Evolutionary conservation across 2,113 vertebrate species (phyloP).

Genomic region (Acanthisitta chloris): DNA sequence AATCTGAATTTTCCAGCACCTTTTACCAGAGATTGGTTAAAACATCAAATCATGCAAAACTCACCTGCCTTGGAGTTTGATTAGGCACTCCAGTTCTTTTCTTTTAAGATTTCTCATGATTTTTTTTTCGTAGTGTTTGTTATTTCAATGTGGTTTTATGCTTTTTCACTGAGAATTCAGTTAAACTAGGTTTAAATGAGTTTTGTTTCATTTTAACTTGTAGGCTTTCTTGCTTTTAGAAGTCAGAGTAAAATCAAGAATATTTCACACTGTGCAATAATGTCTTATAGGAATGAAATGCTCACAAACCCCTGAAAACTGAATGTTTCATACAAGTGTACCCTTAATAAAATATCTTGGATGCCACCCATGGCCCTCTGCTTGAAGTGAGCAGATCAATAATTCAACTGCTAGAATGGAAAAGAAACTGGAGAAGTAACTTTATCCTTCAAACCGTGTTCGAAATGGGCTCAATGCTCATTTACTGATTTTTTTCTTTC

Average conservation of each 20-base stretch:
- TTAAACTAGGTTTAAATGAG: not conserved
- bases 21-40: not conserved
- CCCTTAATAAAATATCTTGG: not conserved
- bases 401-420: not conserved
- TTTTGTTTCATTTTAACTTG: not conserved
- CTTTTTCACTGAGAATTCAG: not conserved
- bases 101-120: not conserved
- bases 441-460: not conserved
- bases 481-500: not conserved
- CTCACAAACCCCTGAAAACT: not conserved
- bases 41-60: not conserved
- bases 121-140: not conserved
- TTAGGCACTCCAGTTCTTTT: not conserved
- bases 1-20: not conserved
- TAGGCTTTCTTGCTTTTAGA: not conserved
- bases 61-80: not conserved
- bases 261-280: not conserved
- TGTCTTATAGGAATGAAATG: not conserved
- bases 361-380: not conserved
- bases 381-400: not conserved
- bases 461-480: not conserved
- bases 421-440: not conserved
- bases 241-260: not conserved
- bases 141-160: not conserved
- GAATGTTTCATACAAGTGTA: not conserved